Evolutionary conservation across 2,113 vertebrate genomes (phyloP).

Genomic region (Seriola quinqueradiata): DNA sequence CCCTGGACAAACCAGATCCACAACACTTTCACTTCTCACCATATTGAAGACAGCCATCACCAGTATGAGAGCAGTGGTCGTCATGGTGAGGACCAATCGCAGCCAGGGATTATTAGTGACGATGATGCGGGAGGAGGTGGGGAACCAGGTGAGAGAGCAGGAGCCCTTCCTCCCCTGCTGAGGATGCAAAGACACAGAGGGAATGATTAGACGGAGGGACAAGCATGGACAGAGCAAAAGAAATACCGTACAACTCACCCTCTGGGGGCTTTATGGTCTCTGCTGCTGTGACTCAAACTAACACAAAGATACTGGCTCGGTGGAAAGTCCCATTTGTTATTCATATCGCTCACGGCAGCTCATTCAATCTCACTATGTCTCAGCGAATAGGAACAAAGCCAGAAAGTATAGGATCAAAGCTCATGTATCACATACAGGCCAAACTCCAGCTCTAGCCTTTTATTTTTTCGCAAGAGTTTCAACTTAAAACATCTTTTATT

Average conservation of each 20-base stretch:
- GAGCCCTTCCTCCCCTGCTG: constrained; percentile 94
- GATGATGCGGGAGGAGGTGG: constrained; percentile 90
- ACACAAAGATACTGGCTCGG: background rate
- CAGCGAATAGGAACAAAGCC: background rate
- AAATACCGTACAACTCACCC: background rate
- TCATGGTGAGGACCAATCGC: constrained; percentile 91
- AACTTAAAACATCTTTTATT: background rate
- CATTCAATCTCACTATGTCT: background rate
- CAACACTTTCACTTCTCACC: constrained; percentile 84
- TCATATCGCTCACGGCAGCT: background rate
- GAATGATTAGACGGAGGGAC: constrained; percentile 22
- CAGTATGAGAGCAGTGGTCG: constrained; percentile 92
- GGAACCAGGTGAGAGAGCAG: constrained; percentile 88
- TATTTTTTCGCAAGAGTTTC: background rate
- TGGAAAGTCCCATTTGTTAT: background rate
- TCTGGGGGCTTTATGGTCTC: background rate
- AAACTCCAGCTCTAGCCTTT: background rate
- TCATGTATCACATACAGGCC: background rate
- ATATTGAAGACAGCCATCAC: constrained; percentile 98
- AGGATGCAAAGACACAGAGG: constrained; percentile 40
- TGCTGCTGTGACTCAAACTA: background rate
- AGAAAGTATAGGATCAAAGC: too few relatives aligned
- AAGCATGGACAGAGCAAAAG: background rate
- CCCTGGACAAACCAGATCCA: background rate
- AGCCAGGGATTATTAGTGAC: constrained; percentile 95